Base-by-base conservation (phyloP, 2,797 vertebrate genomes). In the Apogon hyalosoma region DNA sequence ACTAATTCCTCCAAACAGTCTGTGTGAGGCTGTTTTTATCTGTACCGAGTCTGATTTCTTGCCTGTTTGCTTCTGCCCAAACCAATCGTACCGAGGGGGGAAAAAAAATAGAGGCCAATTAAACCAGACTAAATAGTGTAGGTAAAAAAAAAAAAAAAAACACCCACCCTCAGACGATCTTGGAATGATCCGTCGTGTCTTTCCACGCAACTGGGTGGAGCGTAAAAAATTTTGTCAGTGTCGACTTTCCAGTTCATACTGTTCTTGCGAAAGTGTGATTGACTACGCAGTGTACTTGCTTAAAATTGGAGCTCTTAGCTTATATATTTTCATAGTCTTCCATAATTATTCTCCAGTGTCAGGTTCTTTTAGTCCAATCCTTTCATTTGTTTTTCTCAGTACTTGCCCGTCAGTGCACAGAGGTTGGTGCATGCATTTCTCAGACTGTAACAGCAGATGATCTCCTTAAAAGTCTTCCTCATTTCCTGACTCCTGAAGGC, bases 401-500 rank as follows among this genome's bases (percentile, higher is more conserved):
- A 97, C 84, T 96, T 95, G 39, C 89, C 87, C 10, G 94, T 85
- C 49, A 96, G 84, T 65, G 94, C 78, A 48, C 95, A 98, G 46
- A 94, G 89, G 75, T 74, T 89, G 16, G 91, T 93, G 75, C 94
- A 98, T 49, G 90, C 89, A 38, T 85, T 90, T 39, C 92, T 92
- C 40, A 96, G 68, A 60, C 90, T 95, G 54, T 90, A 95, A 79
- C 95, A 98, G 48, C 95, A 97, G 77, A 98, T 92, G 81, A 99
- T 96, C 83, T 99, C 97, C 70, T 95, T 97, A 85, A 99, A 97
- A 6, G 98, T 99, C 90, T 97, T 97, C 84, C 97, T 95, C 89
- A 99, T 96, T 87, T 99, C 98, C 86, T 97, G 96, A 86, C 96
- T 98, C 75, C 97, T 95, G 80, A 99, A 95, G n/a, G 97, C 98